Evolutionary conservation across 2,888 invertebrate genomes (phyloP).

Genomic region (Mellilla xanthometata): DNA sequence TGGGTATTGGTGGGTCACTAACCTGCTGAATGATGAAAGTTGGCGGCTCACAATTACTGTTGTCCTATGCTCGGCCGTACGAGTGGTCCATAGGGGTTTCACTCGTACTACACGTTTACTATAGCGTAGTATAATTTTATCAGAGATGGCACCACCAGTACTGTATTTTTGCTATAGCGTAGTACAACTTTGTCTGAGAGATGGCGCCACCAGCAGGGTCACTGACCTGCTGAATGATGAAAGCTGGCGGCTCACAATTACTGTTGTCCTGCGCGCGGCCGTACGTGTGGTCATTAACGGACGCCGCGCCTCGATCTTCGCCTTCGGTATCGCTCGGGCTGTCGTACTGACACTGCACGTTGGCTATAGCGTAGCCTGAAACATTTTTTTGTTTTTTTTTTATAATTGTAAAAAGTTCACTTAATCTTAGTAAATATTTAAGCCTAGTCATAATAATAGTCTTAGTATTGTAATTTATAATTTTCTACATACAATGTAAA

Average conservation of each 20-base stretch:
- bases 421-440: too few species aligned
- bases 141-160: constrained; percentile 46
- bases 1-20: constrained; percentile 23
- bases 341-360: constrained; percentile 86
- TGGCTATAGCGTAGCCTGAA: constrained; percentile 82
- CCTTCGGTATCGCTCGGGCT: constrained; percentile 58
- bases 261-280: constrained; percentile 47
- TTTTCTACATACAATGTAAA: too few species aligned
- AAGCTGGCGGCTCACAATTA: constrained; percentile 66
- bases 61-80: constrained; percentile 49
- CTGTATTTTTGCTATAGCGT: constrained; percentile 85
- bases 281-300: constrained; percentile 66
- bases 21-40: constrained; percentile 73
- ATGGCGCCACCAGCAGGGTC: constrained; percentile 11
- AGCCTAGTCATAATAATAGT: too few species aligned
- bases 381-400: too few species aligned
- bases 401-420: too few species aligned
- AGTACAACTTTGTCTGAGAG: too few species aligned
- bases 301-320: constrained; percentile 40
- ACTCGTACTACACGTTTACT: constrained; percentile 85
- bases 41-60: constrained; percentile 61
- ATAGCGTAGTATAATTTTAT: constrained; percentile 83
- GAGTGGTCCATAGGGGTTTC: constrained; percentile 76
- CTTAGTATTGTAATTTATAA: too few species aligned
- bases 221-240: constrained; percentile 66